A percentile compares a stretch with the other conserved stretches of the same genome.
Conservation (phyloP, 2,888 invertebrate genomes). For the Hofmannophila pseudospretella region DNA sequence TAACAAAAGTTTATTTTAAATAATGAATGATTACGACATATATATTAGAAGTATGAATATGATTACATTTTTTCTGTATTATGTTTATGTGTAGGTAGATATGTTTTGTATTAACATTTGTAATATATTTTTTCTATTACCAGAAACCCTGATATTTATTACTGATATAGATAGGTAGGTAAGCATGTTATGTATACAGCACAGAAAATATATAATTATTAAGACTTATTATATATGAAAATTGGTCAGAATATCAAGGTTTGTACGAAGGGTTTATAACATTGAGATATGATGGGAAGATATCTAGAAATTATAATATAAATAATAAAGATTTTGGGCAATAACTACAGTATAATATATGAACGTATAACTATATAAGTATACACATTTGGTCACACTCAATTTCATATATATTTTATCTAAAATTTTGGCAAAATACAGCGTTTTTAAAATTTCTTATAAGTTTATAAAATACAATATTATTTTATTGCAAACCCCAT, state of each 20-base stretch:
- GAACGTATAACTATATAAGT: constrained; percentile 5
- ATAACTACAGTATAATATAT: constrained; percentile 39
- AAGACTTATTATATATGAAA: no score
- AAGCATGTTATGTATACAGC: constrained; percentile 4
- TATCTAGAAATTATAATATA: constrained; percentile 32
- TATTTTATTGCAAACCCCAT: constrained; percentile 20
- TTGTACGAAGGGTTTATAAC: constrained; percentile 9
- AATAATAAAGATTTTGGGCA: constrained; percentile 34
- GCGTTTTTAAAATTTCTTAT: constrained; percentile 14
- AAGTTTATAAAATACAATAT: constrained; percentile 6
- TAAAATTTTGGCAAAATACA: constrained; percentile 14
- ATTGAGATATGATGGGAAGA: constrained; percentile 21
- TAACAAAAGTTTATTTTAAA: neutral
- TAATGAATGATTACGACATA: neutral
- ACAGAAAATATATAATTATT: constrained; percentile 5
- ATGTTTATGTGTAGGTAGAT: constrained; percentile 9
- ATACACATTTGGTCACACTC: constrained; percentile 17
- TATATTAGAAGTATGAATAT: constrained; percentile 8
- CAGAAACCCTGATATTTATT: constrained; percentile 36
- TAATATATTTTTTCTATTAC: constrained; percentile 14
- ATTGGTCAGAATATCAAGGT: constrained; percentile 25
- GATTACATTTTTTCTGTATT: constrained; percentile 4
- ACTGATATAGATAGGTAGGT: neutral
- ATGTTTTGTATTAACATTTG: constrained; percentile 16
- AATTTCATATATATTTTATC: constrained; percentile 7